phyloP scores from a whole-genome alignment of 2,797 vertebrate species.

The Cossypha polioptera region DNA sequence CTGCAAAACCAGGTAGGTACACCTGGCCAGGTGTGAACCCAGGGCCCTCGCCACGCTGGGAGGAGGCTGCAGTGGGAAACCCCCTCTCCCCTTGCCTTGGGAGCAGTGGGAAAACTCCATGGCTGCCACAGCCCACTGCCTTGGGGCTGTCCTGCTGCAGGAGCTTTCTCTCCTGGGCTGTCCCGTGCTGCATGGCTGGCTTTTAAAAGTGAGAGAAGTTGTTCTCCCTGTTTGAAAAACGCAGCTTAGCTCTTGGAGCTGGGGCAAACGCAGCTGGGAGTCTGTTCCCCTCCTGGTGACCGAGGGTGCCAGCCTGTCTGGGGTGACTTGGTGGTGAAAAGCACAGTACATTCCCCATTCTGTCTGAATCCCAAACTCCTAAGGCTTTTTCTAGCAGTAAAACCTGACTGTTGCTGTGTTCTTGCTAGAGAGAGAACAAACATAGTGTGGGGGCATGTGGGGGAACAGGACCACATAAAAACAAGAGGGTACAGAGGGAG shows the following conservation, averaged over 20 bases:
- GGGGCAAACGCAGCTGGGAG: not conserved
- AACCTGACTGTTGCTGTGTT: not conserved
- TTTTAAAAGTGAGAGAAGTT: not conserved
- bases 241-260: not conserved
- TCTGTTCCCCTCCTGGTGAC: not conserved
- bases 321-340: not conserved
- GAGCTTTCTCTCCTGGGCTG: not conserved
- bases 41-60: rapidly evolving
- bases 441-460: rapidly evolving
- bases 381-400: not conserved
- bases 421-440: not conserved
- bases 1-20: rapidly evolving
- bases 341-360: rapidly evolving
- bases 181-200: rapidly evolving
- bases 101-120: not conserved
- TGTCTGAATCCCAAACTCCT: no score
- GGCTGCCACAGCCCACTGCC: not conserved
- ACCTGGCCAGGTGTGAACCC: rapidly evolving
- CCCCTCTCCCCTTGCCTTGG: not conserved
- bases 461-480: not conserved
- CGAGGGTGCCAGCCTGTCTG: not conserved
- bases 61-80: not conserved
- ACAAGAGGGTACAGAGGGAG: not conserved
- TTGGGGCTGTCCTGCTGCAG: not conserved
- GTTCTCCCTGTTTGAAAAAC: not conserved